Evolutionary conservation across 2,797 vertebrate genomes (phyloP).

Genomic region (Manis crassicaudata): DNA sequence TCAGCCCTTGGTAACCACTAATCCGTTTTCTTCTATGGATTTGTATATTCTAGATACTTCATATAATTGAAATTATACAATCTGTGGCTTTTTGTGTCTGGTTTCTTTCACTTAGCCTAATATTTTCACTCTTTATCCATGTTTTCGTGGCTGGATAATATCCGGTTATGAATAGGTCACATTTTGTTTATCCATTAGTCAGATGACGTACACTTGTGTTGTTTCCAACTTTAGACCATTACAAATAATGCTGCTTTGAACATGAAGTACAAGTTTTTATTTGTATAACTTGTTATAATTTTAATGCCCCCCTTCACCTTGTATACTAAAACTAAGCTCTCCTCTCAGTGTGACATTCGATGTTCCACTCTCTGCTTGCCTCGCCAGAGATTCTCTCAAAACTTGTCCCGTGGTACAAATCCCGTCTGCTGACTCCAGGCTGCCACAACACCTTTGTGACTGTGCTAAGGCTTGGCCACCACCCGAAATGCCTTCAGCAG

Average conservation of each 20-base stretch:
- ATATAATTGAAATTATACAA: not conserved
- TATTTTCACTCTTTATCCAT: not conserved
- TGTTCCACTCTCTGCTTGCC: not conserved
- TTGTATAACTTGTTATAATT: not conserved
- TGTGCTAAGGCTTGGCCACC: not conserved
- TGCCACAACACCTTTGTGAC: not conserved
- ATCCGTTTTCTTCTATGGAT: not conserved
- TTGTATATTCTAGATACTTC: not conserved
- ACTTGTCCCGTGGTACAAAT: not conserved
- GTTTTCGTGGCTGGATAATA: not conserved
- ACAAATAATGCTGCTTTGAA: not conserved
- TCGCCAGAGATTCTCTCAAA: not conserved
- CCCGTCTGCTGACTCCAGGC: not conserved
- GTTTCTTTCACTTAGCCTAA: not conserved
- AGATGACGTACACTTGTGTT: not conserved
- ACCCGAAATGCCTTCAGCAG: accelerated
- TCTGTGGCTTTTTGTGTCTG: not conserved
- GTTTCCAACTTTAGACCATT: not conserved
- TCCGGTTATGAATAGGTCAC: not conserved
- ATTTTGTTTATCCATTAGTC: not conserved
- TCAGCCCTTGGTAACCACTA: not conserved
- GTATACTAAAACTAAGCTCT: not conserved
- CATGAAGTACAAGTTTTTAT: not conserved
- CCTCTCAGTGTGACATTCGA: not conserved
- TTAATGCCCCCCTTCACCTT: not conserved